A percentile compares a stretch with the other conserved stretches of the same genome.
phyloP scores from a whole-genome alignment of 2,113 vertebrate genomes.

The Carlito syrichta region DNA sequence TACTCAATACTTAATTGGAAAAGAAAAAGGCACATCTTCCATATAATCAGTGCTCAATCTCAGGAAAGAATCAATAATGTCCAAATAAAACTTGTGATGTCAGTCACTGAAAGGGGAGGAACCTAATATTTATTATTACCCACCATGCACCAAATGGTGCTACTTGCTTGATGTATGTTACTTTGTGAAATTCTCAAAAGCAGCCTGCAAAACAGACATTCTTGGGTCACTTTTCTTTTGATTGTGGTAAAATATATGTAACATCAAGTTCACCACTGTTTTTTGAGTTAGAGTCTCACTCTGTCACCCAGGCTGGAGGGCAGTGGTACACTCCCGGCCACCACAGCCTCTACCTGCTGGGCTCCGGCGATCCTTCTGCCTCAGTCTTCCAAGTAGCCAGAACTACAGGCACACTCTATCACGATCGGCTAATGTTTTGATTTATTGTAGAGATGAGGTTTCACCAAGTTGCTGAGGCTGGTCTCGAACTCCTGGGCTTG shows the following conservation, averaged over 20 bases:
- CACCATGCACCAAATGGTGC: neutral
- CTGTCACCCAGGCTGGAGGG: no score
- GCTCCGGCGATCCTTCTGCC: no score
- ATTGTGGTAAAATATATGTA: neutral
- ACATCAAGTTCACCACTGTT: no score
- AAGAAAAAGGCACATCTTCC: neutral
- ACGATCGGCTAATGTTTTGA: no score
- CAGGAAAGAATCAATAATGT: neutral
- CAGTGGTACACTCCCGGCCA: no score
- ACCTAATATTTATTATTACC: neutral
- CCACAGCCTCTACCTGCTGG: no score
- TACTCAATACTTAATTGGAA: neutral
- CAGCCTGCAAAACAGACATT: neutral
- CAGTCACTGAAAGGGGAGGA: neutral
- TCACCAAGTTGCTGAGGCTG: no score
- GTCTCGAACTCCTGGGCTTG: no score
- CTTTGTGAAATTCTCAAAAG: neutral
- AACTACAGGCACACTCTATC: no score
- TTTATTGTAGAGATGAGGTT: no score
- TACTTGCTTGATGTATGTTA: neutral
- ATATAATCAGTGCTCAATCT: neutral
- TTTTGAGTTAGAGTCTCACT: no score
- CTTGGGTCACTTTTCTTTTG: neutral
- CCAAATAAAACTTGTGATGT: neutral
- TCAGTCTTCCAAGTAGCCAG: no score